Base-by-base conservation (phyloP, 2,113 vertebrate species). In the Nothoprocta perdicaria region DNA sequence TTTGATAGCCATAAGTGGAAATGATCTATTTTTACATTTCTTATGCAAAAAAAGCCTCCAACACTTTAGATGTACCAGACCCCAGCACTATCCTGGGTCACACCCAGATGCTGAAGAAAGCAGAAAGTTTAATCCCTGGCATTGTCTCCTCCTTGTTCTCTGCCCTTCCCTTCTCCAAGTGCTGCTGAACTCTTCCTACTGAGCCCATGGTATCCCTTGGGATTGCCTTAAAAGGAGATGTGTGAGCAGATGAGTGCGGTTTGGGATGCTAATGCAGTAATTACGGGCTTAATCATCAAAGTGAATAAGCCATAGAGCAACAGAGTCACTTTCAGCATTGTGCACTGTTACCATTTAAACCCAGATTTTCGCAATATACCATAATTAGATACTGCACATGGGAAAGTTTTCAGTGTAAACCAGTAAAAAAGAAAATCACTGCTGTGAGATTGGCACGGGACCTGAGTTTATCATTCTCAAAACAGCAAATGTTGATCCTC, bases 361-460 rank as follows among this genome's bases (percentile, higher is more conserved):
- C 45, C 77, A 84, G 66, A 43, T 38, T 92, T 93, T 90, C 76
- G 74, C 84, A 91, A 90, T 81, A 84, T 50, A 90, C 86, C 86
- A 79, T 91, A 94, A 95, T 94, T 94, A 95, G 94, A 94, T 66
- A 66, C 55, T 84, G 58, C 31, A 29, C 78, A 86, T 90, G 92
- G 84, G 93, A 90, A 93, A 94, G 63, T 95, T 90, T 93, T 68
- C 66, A 84, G 92, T 88, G 88, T 13, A 90, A 93, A 92, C 92
- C 92, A 96, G 80, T 81, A 95, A 94, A 94, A 95, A 95, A 86
- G 65, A 95, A 96, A 96, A 95, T 95, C 71, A 93, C 58, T 92
- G 88, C 74, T 76, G 58, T 82, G 78, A 88, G 63, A 90, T 86
- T 80, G 84, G 78, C 69, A 55, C 21, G 66, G 48, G 53, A 73